phyloP scores from a whole-genome alignment of 1,140 invertebrate species.

The Adoxophyes honmai region DNA sequence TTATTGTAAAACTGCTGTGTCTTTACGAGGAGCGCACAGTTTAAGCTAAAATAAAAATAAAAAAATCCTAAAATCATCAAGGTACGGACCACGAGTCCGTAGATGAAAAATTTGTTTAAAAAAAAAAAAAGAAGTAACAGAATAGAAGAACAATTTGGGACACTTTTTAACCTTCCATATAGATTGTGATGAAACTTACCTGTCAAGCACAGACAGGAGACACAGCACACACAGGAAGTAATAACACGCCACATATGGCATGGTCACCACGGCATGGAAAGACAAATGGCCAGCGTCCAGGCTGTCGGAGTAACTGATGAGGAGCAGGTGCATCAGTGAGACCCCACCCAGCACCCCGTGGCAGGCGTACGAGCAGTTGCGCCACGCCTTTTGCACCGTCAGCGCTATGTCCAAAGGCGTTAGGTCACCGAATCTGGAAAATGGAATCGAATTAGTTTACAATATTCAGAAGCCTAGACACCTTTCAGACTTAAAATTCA shows the following conservation, averaged over 20 bases:
- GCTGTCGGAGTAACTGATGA: constrained; percentile 67
- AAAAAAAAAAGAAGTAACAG: too few species aligned
- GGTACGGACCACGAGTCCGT: too few species aligned
- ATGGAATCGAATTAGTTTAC: too few species aligned
- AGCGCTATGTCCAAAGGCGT: constrained; percentile 69
- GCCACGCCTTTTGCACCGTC: constrained; percentile 62
- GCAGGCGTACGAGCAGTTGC: constrained; percentile 55
- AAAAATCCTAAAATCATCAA: too few species aligned
- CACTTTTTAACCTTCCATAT: too few species aligned
- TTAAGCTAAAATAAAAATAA: too few species aligned
- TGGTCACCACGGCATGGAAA: constrained; percentile 68
- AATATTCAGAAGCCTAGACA: too few species aligned
- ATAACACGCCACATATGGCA: constrained; percentile 72
- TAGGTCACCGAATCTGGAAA: constrained; percentile 62
- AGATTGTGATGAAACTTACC: constrained; percentile 39
- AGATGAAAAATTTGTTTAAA: too few species aligned
- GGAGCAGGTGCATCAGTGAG: constrained; percentile 65
- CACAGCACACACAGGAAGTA: constrained; percentile 72
- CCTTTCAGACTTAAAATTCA: too few species aligned
- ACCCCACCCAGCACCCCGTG: constrained; percentile 67
- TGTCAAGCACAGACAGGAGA: constrained; percentile 68
- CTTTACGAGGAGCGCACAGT: too few species aligned
- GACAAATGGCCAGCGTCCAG: constrained; percentile 68
- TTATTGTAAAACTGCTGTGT: too few species aligned
- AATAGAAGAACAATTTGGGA: too few species aligned